Evolutionary conservation across 1,140 invertebrate species (phyloP), one percentile per base, ranked within the genome.

Genomic region (Protaetia brevitarsis): DNA sequence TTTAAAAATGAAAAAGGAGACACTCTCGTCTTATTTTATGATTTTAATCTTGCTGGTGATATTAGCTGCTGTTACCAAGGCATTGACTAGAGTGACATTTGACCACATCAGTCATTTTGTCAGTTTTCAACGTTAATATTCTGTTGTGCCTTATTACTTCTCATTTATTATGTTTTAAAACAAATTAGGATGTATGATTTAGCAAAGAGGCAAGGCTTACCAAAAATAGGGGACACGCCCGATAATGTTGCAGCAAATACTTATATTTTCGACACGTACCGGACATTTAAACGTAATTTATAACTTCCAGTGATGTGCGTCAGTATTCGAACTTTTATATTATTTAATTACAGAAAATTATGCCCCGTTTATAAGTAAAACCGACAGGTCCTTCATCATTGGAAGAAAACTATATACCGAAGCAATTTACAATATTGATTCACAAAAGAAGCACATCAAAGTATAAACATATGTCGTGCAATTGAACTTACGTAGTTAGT

Each of bases 121-220:
- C n/a, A n/a, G n/a, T n/a, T n/a, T n/a, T n/a, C n/a, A n/a, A n/a
- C n/a, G n/a, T n/a, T n/a, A n/a, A n/a, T n/a, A n/a, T n/a, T n/a
- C n/a, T n/a, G n/a, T n/a, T n/a, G n/a, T n/a, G n/a, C n/a, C n/a
- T n/a, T n/a, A n/a, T n/a, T n/a, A n/a, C n/a, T n/a, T n/a, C n/a
- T n/a, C n/a, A n/a, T n/a, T n/a, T n/a, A n/a, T n/a, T n/a, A n/a
- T n/a, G n/a, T n/a, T 21, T 37, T 1, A 10, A 51, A 8, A 13
- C 27, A 45, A 62, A 45, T 65, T 21, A 66, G 59, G 26, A 69
- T 69, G 67, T 69, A 63, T 60, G 41, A 66, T 58, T 28, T 66
- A 31, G 64, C 45, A 5, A 7, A 58, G 11, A 37, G 67, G 23
- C 56, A 56, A 23, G 28, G 23, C n/a, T 23, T 57, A 2, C n/a